A percentile compares a stretch with the other conserved stretches of the same genome.
These are phyloP conservation scores for Apamea monoglypha DNA, from an alignment of 2,888 invertebrate genomes.

Conservation along the genomic window DNA sequence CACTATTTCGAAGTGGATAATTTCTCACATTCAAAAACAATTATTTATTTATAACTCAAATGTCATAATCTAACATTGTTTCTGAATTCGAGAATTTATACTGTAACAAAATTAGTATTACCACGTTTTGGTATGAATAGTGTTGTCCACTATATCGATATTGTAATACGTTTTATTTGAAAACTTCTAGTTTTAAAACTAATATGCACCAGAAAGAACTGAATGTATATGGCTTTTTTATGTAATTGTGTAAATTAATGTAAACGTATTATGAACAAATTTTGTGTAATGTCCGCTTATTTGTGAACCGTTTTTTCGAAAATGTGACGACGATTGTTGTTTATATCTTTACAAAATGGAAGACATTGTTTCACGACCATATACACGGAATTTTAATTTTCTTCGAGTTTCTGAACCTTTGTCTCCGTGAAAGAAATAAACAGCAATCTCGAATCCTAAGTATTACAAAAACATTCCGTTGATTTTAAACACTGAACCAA, in stretches of 20 bases:
- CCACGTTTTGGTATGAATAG: conserved; percentile 51
- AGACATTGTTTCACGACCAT: neutral
- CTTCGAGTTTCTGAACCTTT: neutral
- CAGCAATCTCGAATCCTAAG: conserved; percentile 37
- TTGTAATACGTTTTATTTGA: conserved; percentile 50
- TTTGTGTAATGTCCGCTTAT: conserved; percentile 53
- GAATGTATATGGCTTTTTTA: conserved; percentile 72
- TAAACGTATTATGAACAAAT: conserved; percentile 64
- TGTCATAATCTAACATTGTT: neutral
- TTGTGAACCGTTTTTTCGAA: conserved; percentile 42
- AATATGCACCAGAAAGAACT: conserved; percentile 71
- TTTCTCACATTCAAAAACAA: conserved; percentile 37
- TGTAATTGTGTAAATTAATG: conserved; percentile 67
- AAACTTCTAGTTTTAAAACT: conserved; percentile 54
- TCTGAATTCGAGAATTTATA: conserved; percentile 33
- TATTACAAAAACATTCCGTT: conserved; percentile 66
- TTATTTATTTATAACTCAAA: neutral
- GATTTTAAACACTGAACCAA: conserved; percentile 44
- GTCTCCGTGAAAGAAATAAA: conserved; percentile 27
- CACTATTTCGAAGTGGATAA: conserved; percentile 35
- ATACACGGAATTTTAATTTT: neutral
- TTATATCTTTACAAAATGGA: conserved; percentile 28
- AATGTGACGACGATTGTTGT: conserved; percentile 25
- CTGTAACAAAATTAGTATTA: conserved; percentile 53
- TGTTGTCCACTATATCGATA: conserved; percentile 61